phyloP scores from a whole-genome alignment of 2,888 invertebrate species.

The Hipparchia semele region DNA sequence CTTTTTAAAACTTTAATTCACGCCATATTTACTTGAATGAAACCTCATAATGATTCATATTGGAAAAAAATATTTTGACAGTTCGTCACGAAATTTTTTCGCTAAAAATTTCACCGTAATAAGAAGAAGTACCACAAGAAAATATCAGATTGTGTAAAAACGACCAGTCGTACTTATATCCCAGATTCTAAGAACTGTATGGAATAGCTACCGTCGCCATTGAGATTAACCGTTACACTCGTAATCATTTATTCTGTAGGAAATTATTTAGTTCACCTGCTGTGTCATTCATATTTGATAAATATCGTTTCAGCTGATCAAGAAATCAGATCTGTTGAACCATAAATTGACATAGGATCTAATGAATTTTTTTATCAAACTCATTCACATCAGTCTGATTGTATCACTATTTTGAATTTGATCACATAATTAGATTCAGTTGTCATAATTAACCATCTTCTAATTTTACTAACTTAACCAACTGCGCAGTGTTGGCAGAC shows the following conservation, averaged over 20 bases:
- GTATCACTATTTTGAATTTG: neutral
- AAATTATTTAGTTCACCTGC: constrained; percentile 65
- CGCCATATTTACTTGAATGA: too few species aligned
- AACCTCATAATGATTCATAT: too few species aligned
- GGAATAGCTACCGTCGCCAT: neutral
- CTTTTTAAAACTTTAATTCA: too few species aligned
- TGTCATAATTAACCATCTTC: neutral
- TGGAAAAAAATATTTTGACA: neutral
- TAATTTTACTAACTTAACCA: neutral
- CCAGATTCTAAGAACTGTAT: neutral
- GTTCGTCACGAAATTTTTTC: neutral
- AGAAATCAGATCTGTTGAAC: constrained; percentile 68
- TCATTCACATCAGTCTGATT: neutral
- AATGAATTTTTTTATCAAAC: constrained; percentile 12
- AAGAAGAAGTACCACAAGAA: neutral
- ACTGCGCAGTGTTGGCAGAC: too few species aligned
- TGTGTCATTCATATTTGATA: constrained; percentile 74
- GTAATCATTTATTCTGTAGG: constrained; percentile 46
- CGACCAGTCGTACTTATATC: neutral
- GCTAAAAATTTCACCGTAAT: neutral
- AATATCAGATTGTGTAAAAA: constrained; percentile 1
- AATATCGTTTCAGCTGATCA: constrained; percentile 60
- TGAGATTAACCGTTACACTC: constrained; percentile 37
- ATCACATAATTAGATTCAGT: neutral
- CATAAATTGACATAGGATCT: constrained; percentile 60